Percentiles rank a stretch among this genome's conserved stretches.
phyloP scores from a whole-genome alignment of 2,797 vertebrate species.

The Lateolabrax maculatus region DNA sequence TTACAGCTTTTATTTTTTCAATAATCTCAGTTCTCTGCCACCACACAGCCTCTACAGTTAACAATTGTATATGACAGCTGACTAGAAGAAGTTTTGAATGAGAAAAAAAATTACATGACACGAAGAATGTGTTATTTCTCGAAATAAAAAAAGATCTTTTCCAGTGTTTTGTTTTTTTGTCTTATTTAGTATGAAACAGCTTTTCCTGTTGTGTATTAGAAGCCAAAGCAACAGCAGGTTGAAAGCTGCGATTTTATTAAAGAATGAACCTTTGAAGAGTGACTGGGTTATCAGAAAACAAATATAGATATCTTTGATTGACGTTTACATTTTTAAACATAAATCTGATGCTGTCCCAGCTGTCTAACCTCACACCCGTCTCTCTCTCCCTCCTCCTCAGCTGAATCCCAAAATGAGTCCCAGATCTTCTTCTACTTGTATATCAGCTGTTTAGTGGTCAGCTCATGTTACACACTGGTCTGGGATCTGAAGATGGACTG shows the following conservation, averaged over 20 bases:
- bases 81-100: no score
- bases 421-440: conserved; percentile 95
- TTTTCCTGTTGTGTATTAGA: not conserved
- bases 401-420: conserved; percentile 79
- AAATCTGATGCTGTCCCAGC: not conserved
- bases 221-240: not conserved
- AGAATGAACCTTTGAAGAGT: no score
- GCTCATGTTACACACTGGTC: conserved; percentile 96
- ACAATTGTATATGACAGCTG: not conserved
- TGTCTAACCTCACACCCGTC: not conserved
- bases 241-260: no score
- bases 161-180: no score
- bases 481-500: conserved; percentile 99
- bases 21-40: not conserved
- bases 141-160: not conserved
- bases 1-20: not conserved
- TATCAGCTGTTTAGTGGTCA: conserved; percentile 91
- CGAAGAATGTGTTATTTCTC: no score
- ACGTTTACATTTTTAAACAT: not conserved
- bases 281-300: not conserved
- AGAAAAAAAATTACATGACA: no score
- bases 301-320: not conserved
- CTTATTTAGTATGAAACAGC: not conserved
- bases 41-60: not conserved
- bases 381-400: conserved; percentile 69